Percentiles rank a stretch among this genome's conserved stretches.
Conservation (phyloP, 1,140 invertebrate genomes). For the Drosophila simulans region DNA sequence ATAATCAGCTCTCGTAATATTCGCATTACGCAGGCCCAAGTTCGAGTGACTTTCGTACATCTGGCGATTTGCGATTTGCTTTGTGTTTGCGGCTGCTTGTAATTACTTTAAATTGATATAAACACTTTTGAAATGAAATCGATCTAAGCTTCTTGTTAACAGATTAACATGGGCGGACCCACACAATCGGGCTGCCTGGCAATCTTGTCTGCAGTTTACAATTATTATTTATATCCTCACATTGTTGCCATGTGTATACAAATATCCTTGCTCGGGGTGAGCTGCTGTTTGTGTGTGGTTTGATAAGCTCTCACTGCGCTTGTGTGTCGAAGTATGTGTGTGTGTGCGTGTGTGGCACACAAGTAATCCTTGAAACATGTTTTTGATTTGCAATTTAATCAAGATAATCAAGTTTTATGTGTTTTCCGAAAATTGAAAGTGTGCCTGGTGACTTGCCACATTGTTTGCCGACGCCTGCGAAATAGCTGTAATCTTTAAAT, state of each 20-base stretch:
- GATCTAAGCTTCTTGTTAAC: constrained; percentile 83
- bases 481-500: constrained; percentile 71
- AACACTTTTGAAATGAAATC: constrained; percentile 82
- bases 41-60: constrained; percentile 40
- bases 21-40: constrained; percentile 31
- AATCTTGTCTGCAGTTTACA: constrained; percentile 65
- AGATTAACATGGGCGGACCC: constrained; percentile 70
- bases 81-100: constrained; percentile 76
- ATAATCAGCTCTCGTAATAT: constrained; percentile 63
- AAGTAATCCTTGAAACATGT: constrained; percentile 83
- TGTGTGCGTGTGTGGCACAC: constrained; percentile 41
- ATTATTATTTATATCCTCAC: constrained; percentile 77
- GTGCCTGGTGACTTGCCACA: constrained; percentile 72
- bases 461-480: constrained; percentile 57
- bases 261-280: constrained; percentile 42
- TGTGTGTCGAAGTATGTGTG: not conserved
- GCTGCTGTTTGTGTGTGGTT: constrained; percentile 49
- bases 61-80: constrained; percentile 23
- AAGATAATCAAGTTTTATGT: constrained; percentile 84
- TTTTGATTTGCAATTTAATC: constrained; percentile 84
- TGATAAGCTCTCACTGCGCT: constrained; percentile 53
- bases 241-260: constrained; percentile 41
- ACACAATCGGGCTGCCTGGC: constrained; percentile 23
- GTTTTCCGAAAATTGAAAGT: constrained; percentile 82
- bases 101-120: constrained; percentile 84